These are phyloP conservation scores for Malaclemys terrapin DNA, from an alignment of 2,113 vertebrate species.

Conservation along the genomic window DNA sequence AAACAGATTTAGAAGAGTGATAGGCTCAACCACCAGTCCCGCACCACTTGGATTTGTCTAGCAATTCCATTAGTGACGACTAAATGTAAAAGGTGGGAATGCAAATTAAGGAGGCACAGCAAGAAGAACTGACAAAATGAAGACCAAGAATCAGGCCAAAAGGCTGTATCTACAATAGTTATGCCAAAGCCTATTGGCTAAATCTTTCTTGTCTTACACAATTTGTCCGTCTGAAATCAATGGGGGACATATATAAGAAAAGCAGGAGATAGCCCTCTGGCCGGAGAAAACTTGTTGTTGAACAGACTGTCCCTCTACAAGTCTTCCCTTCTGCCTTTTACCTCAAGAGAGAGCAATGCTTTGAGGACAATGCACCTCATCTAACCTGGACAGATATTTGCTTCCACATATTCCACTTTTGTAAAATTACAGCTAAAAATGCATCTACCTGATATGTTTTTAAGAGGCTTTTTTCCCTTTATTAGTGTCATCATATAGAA, in stretches of 20 bases:
- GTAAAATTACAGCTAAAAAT: not conserved
- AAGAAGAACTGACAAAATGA: not conserved
- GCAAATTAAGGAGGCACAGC: not conserved
- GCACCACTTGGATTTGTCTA: not conserved
- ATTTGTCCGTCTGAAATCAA: not conserved
- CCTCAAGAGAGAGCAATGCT: not conserved
- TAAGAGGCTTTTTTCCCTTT: not conserved
- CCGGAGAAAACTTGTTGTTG: not conserved
- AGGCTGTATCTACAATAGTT: not conserved
- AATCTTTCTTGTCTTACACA: not conserved
- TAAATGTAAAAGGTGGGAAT: not conserved
- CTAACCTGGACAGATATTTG: rapidly evolving
- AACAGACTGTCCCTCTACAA: not conserved
- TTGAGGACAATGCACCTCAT: not conserved
- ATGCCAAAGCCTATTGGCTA: not conserved
- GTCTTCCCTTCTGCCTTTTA: not conserved
- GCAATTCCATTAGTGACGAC: not conserved
- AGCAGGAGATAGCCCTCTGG: not conserved
- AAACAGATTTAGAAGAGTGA: not conserved
- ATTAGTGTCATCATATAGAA: not conserved
- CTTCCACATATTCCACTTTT: not conserved
- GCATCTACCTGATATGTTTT: not conserved
- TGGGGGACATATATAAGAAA: not conserved
- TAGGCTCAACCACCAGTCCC: not conserved
- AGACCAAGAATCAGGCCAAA: not conserved